These are phyloP conservation scores for Athetis lepigone DNA, from an alignment of 2,888 invertebrate genomes.

Conservation along the genomic window DNA sequence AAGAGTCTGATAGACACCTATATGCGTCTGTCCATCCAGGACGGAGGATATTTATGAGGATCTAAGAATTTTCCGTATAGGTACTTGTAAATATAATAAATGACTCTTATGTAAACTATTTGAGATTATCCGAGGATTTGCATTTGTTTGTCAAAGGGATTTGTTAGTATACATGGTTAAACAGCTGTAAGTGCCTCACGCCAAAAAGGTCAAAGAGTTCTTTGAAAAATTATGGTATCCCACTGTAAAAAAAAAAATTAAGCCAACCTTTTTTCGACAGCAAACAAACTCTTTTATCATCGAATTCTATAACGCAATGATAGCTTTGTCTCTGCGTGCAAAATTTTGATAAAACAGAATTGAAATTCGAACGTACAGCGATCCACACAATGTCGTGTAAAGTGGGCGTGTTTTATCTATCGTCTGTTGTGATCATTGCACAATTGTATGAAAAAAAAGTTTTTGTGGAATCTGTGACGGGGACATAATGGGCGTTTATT, in stretches of 20 bases:
- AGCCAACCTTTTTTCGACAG: conserved; percentile 22
- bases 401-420: conserved; percentile 86
- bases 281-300: conserved; percentile 43
- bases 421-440: conserved; percentile 83
- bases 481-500: conserved; percentile 72
- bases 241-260: conserved; percentile 7
- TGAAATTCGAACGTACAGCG: conserved; percentile 56
- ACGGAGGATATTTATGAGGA: no score
- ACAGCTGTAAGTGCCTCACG: conserved; percentile 6
- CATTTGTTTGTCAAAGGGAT: no score
- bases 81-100: no score
- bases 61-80: no score
- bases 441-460: conserved; percentile 73
- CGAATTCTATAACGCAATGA: conserved; percentile 43
- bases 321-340: conserved; percentile 62
- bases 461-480: conserved; percentile 70
- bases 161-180: no score
- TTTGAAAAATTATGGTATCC: conserved; percentile 15
- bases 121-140: no score
- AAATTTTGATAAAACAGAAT: conserved; percentile 64
- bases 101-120: no score
- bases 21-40: no score
- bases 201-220: conserved; percentile 13
- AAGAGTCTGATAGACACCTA: no score
- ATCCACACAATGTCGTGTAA: conserved; percentile 61